phyloP scores from a whole-genome alignment of 2,113 vertebrate genomes.

The Lynx canadensis region DNA sequence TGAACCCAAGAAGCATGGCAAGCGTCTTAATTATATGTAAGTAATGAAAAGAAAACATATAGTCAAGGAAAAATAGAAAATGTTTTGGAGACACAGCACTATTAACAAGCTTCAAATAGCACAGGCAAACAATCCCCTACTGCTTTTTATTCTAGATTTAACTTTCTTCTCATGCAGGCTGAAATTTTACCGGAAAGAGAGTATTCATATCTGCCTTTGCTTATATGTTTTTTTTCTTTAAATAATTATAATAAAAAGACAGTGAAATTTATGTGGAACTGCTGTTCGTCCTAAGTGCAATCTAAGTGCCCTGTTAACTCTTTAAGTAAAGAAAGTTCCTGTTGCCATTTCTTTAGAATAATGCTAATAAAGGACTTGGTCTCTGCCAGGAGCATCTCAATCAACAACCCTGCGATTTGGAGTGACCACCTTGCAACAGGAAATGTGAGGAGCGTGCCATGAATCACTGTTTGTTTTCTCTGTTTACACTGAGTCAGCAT shows the following conservation, averaged over 20 bases:
- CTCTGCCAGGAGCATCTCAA: background rate
- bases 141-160: background rate
- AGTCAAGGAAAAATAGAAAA: background rate
- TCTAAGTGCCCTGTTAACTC: background rate
- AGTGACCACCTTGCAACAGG: background rate
- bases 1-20: background rate
- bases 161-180: background rate
- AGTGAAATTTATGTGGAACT: background rate
- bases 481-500: background rate
- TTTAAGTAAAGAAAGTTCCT: background rate
- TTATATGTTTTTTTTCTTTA: background rate
- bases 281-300: background rate
- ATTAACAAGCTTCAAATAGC: background rate
- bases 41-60: background rate
- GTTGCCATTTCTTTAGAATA: background rate
- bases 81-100: background rate
- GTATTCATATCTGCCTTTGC: background rate
- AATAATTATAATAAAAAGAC: background rate
- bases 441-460: background rate
- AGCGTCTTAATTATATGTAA: background rate
- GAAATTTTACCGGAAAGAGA: background rate
- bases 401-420: background rate
- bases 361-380: background rate
- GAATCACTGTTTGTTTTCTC: background rate
- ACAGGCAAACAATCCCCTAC: background rate